Conservation (phyloP, 2,113 vertebrate species). For the Copsychus sechellarum region DNA sequence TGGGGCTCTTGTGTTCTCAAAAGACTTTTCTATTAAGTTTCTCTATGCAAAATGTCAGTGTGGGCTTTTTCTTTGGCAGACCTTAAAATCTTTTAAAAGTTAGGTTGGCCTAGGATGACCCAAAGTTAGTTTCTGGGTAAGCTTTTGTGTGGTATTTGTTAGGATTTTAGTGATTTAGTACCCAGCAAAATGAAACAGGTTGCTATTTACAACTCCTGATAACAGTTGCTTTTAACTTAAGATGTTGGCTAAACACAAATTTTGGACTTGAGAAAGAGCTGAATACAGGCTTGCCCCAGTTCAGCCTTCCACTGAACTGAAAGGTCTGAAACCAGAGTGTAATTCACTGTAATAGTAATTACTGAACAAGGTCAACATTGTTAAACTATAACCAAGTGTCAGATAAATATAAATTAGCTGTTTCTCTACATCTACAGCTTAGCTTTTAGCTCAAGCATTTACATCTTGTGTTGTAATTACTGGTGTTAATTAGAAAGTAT, state of each 20-base stretch:
- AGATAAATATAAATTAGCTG: neutral
- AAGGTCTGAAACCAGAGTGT: neutral
- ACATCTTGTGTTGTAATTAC: neutral
- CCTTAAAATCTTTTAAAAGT: neutral
- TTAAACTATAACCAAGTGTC: neutral
- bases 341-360: neutral
- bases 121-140: neutral
- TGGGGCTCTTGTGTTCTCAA: neutral
- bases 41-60: neutral
- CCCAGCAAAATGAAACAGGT: neutral
- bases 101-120: neutral
- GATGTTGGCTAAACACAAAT: neutral
- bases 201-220: neutral
- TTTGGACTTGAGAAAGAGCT: neutral
- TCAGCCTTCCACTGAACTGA: neutral
- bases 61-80: neutral
- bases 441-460: neutral
- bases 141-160: neutral
- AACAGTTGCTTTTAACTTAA: neutral
- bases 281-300: neutral
- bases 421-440: neutral
- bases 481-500: neutral
- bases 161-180: neutral
- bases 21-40: neutral
- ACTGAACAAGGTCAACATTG: neutral